Conservation (phyloP, 2,888 invertebrate genomes). For the Nomada ferruginata region DNA sequence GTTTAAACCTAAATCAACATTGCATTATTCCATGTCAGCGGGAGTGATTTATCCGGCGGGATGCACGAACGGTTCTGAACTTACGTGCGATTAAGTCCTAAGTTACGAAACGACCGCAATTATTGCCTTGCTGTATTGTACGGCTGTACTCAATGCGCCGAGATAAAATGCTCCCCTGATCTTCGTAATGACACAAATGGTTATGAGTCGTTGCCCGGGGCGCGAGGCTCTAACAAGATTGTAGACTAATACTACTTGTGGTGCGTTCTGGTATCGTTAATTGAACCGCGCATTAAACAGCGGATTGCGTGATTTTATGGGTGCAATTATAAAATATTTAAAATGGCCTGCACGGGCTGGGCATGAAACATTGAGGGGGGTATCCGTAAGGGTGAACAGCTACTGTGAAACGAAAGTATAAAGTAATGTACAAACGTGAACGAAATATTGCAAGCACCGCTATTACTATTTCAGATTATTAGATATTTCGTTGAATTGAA, state of each 20-base stretch:
- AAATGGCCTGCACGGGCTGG: neutral
- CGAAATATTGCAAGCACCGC: too few species aligned
- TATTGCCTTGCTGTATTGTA: conserved; percentile 51
- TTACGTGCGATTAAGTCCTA: conserved; percentile 68
- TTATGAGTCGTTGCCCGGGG: conserved; percentile 47
- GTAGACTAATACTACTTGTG: conserved; percentile 3
- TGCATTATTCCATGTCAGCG: conserved; percentile 62
- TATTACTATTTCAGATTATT: too few species aligned
- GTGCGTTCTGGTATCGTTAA: conserved; percentile 17
- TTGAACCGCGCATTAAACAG: neutral
- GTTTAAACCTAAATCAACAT: conserved; percentile 71
- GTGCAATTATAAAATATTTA: neutral
- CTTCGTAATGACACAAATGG: conserved; percentile 58
- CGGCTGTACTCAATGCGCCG: conserved; percentile 37
- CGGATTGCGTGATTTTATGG: neutral
- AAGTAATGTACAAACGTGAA: too few species aligned
- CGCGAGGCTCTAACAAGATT: conserved; percentile 26
- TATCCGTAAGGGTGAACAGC: too few species aligned
- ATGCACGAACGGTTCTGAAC: conserved; percentile 44
- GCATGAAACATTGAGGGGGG: too few species aligned
- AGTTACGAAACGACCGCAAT: conserved; percentile 65
- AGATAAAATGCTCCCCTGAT: conserved; percentile 56
- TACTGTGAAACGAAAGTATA: too few species aligned
- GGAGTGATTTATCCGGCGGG: conserved; percentile 64
- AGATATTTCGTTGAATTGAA: too few species aligned